Conservation (phyloP, 2,113 vertebrate genomes). For the Xiphias gladius region DNA sequence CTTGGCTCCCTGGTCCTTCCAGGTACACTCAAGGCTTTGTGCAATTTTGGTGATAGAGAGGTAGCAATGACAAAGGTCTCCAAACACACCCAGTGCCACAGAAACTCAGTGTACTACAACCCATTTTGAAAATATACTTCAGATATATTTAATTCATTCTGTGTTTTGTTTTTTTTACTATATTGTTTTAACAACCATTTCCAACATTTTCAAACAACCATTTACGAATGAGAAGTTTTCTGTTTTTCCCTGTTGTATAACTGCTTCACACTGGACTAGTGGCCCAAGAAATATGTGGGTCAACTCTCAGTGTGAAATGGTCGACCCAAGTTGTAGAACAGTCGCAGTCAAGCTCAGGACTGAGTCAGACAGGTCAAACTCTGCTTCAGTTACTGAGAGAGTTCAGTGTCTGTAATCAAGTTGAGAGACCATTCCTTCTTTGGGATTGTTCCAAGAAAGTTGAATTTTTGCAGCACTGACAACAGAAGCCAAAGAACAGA, state of each 20-base stretch:
- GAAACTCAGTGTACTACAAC: not conserved
- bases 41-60: slow-evolving; percentile 24
- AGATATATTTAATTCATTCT: not conserved
- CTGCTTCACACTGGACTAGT: not conserved
- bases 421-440: not conserved
- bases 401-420: not conserved
- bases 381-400: not conserved
- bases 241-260: not conserved
- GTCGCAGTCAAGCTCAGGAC: not conserved
- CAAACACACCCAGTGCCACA: slow-evolving; percentile 12
- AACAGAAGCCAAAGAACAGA: not conserved
- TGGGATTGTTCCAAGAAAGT: not conserved
- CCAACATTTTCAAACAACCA: no score
- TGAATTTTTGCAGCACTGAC: not conserved
- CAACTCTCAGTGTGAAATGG: slow-evolving; percentile 4
- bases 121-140: not conserved
- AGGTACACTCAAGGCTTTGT: slow-evolving; percentile 28
- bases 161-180: not conserved
- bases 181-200: not conserved
- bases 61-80: slow-evolving; percentile 1
- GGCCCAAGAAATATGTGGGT: slow-evolving; percentile 1
- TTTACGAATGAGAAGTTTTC: not conserved
- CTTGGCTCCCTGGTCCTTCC: not conserved
- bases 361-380: not conserved
- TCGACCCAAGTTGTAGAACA: not conserved